Base-by-base conservation (phyloP, 2,113 vertebrate species). In the Neogobius melanostomus region DNA sequence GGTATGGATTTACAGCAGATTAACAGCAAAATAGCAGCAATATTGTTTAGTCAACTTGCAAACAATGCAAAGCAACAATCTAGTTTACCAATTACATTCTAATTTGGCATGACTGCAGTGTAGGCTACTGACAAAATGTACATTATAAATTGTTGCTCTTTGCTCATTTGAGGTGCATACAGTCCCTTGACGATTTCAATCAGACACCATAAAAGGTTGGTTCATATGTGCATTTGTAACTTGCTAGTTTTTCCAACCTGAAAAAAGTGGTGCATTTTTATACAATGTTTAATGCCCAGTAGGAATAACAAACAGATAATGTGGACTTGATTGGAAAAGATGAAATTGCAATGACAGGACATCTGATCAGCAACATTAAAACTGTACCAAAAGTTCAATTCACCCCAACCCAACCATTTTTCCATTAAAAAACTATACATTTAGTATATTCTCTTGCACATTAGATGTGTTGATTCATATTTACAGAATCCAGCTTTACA, bases 381-480 rank as follows among this genome's bases (percentile, higher is more conserved):
- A 85, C 67, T 89, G 91, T 93, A 93, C 92, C 92, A 88, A 91
- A 85, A 82, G 75, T 80, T 74, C 82, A 82, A 82, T 68, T 87
- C 64, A 87, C 66, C 80, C 76, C 68, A 91, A 90, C 89, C 91
- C 91, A 91, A 90, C 89, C 91, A 91, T 92, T 92, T 85, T 64
- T 88, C 28, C 80, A 81, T 74, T 69, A 54, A 74, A 76, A n/a
- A 84, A 77, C 5, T 49, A 60, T 15, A 75, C 6, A 72, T 66
- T 66, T 52, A 71, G 75, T 17, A 59, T 78, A 65, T 66, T 67
- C 66, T 79, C 69, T 28, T 11, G 71, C 64, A 86, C 71, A 74
- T 21, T 80, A 79, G 50, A 87, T 84, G 82, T 76, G 52, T 79
- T 89, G 69, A 88, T 74, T 63, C 46, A 80, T 72, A 74, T 79